Evolutionary conservation across 2,797 vertebrate genomes (phyloP).

Genomic region (Silurus aristotelis): DNA sequence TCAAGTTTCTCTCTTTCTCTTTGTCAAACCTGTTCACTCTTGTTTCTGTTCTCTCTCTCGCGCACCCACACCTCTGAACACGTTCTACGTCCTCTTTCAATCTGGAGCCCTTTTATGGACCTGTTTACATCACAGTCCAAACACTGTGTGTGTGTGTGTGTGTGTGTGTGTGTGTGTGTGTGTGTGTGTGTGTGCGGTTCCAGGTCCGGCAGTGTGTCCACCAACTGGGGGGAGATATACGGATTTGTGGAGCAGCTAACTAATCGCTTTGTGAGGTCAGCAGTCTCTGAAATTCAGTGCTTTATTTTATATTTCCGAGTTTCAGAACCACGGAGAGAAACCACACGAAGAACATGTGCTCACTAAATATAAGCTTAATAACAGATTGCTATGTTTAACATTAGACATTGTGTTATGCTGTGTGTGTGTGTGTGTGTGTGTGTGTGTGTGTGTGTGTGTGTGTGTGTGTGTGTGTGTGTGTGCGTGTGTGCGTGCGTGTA

Average conservation of each 20-base stretch:
- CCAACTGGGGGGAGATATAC: conserved; percentile 91
- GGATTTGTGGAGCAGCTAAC: conserved; percentile 89
- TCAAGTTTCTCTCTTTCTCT: neutral
- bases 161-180: conserved; percentile 7
- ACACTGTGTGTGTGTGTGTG: conserved; percentile 1
- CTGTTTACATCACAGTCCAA: conserved; percentile 59
- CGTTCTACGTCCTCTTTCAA: conserved; percentile 23
- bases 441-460: neutral
- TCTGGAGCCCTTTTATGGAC: conserved; percentile 69
- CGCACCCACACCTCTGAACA: neutral
- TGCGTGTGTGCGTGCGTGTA: conserved; percentile 4
- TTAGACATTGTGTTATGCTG: conserved; percentile 35
- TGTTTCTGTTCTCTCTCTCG: neutral
- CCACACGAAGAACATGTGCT: conserved; percentile 47
- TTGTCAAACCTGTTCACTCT: neutral
- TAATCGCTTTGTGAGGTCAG: conserved; percentile 89
- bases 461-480: neutral
- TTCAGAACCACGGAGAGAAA: neutral
- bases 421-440: conserved; percentile 14
- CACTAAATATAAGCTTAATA: conserved; percentile 71
- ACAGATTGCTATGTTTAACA: conserved; percentile 63
- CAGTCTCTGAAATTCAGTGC: neutral
- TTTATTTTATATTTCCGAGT: neutral
- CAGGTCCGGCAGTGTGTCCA: conserved; percentile 89
- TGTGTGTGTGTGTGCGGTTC: conserved; percentile 27